Percentiles rank a stretch among this genome's conserved stretches.
These are phyloP conservation scores for Escarpia spicata DNA, from an alignment of 2,888 invertebrate species.

Conservation along the genomic window DNA sequence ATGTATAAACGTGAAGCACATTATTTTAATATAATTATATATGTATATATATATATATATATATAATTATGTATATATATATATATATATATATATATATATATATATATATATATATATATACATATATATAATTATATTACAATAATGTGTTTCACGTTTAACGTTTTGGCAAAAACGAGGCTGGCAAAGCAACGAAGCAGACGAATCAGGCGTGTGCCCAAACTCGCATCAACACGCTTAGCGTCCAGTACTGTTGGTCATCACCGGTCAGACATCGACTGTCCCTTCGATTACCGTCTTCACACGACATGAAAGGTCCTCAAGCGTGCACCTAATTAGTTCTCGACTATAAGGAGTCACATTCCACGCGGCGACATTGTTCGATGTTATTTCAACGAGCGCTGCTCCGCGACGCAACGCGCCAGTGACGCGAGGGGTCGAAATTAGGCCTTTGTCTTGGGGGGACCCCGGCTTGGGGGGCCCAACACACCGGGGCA, in stretches of 20 bases:
- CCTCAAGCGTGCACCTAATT: not conserved
- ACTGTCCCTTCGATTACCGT: constrained; percentile 7
- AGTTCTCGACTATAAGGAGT: not conserved
- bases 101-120: not conserved
- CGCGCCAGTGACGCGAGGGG: not conserved
- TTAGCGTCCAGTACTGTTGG: not conserved
- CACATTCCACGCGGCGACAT: not conserved
- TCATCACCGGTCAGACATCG: not conserved
- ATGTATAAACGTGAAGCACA: too few relatives aligned
- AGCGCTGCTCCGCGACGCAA: not conserved
- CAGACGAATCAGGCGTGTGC: not conserved
- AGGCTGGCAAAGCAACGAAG: not conserved
- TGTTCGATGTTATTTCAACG: constrained; percentile 8
- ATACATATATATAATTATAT: not conserved
- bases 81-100: too few relatives aligned
- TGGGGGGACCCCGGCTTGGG: not conserved
- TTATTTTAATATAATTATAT: too few relatives aligned
- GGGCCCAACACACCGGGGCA: not conserved
- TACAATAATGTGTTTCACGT: not conserved
- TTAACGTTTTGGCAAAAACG: not conserved
- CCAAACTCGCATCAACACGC: not conserved
- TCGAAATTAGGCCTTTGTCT: not conserved
- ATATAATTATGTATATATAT: too few relatives aligned
- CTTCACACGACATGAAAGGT: not conserved
- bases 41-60: not conserved